Conservation (phyloP, 2,113 vertebrate genomes). For the Gnathonemus longibarbis region DNA sequence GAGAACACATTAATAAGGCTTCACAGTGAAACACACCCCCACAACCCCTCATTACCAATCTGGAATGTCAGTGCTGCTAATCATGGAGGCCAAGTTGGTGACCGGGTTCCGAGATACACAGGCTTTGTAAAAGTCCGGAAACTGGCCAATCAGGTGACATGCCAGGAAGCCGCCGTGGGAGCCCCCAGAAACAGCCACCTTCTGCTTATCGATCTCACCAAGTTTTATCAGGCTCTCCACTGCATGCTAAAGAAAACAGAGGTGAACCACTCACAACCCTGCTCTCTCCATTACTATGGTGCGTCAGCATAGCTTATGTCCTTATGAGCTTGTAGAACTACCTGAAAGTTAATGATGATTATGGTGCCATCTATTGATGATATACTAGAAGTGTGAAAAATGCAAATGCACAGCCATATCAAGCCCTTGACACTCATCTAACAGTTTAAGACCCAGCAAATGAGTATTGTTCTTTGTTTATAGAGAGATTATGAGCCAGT, state of each 20-base stretch:
- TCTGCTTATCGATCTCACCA: conserved; percentile 56
- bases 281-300: neutral
- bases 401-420: neutral
- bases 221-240: conserved; percentile 72
- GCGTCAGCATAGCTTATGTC: no score
- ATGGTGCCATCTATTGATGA: neutral
- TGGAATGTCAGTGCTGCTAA: conserved; percentile 81
- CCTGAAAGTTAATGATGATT: neutral
- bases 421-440: neutral
- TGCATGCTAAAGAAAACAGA: conserved; percentile 60
- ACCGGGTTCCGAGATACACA: conserved; percentile 84
- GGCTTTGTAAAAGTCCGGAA: conserved; percentile 76
- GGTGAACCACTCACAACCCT: neutral
- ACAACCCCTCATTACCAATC: conserved; percentile 72
- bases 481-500: neutral
- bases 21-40: neutral
- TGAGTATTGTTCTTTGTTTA: neutral
- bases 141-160: conserved; percentile 90
- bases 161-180: conserved; percentile 92
- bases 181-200: conserved; percentile 73
- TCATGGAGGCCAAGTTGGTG: conserved; percentile 82
- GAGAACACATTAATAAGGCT: neutral
- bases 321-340: neutral
- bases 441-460: neutral
- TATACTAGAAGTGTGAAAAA: neutral